Base-by-base conservation (phyloP, 2,113 vertebrate species). In the Epinephelus lanceolatus region DNA sequence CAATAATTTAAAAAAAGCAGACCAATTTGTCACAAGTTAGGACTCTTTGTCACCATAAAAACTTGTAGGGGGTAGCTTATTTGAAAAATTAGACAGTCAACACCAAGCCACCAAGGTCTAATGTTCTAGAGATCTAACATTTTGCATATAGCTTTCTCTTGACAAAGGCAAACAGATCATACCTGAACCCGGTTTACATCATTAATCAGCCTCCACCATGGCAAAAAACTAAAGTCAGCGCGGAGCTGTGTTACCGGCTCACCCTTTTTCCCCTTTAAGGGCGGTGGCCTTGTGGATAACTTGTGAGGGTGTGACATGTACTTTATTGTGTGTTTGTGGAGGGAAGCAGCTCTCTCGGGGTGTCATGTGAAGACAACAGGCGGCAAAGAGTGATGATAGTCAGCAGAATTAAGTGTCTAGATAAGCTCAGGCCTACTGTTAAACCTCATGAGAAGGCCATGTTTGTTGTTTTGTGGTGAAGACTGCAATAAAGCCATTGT, bases 181-280 rank as follows among this genome's bases (percentile, higher is more conserved):
- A 70, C 84, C 63, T 86, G 77, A 87, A 84, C 30, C 74, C 72
- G 53, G 57, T 71, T 81, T 71, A 84, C 73, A 88, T 90, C 37
- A 77, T 77, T 59, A 80, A 59, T 51, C 76, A 21, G 72, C 67
- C 78, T 30, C 40, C 71, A 30, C 37, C 17, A 9, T 11, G 11
- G 72, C 71, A 61, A 65, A 68, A 73, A 66, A n/a, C 77, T 75
- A 49, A 21, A 65, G 76, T 71, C 62, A 74, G 59, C 40, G 73
- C 21, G 13, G 56, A 51, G 47, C 60, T 67, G 71, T 37, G 33
- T 37, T 37, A 37, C 33, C 33, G 6, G 6, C 33, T 37, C 6
- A 37, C 33, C 33, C 33, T 37, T 37, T 37, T 7, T 37, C 33
- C 33, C 33, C 6, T 7, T 37, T 6, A 37, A 37, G 33, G 33